Conservation (phyloP, 2,797 vertebrate genomes). For the Hyperoplus lanceolatus region DNA sequence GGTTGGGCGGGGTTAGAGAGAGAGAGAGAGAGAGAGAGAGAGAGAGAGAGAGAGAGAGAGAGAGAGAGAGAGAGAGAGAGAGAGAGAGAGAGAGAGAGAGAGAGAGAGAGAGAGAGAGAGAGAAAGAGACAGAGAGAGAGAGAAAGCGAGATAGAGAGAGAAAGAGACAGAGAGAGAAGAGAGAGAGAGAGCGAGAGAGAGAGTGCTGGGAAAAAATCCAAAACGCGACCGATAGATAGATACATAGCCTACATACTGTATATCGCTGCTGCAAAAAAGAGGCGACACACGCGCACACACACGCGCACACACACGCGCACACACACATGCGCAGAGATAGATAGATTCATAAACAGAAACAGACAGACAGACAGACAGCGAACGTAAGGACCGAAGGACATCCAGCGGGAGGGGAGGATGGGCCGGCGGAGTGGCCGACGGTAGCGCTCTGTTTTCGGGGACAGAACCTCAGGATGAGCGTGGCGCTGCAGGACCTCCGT, state of each 20-base stretch:
- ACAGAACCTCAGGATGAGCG: slow-evolving; percentile 90
- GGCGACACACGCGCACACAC: background rate
- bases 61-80: background rate
- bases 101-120: background rate
- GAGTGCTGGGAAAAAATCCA: no score
- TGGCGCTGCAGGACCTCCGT: slow-evolving; percentile 95
- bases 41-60: slow-evolving; percentile 10
- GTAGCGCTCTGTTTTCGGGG: slow-evolving; percentile 75
- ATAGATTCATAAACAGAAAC: no score
- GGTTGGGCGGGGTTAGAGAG: slow-evolving; percentile 73
- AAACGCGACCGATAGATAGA: no score
- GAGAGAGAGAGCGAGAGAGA: no score
- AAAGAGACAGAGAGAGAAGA: no score
- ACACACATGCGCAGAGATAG: background rate
- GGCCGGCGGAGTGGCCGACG: slow-evolving; percentile 69
- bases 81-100: background rate
- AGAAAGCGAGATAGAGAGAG: no score
- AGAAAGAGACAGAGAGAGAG: background rate
- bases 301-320: background rate
- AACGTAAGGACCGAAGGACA: no score
- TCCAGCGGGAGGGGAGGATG: slow-evolving; percentile 58
- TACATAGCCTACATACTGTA: no score
- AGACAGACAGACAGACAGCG: slow-evolving; percentile 24
- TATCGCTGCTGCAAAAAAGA: no score
- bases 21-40: slow-evolving; percentile 21